These are phyloP conservation scores for Ornithoptera alexandrae DNA, from an alignment of 2,888 invertebrate genomes.

Conservation along the genomic window DNA sequence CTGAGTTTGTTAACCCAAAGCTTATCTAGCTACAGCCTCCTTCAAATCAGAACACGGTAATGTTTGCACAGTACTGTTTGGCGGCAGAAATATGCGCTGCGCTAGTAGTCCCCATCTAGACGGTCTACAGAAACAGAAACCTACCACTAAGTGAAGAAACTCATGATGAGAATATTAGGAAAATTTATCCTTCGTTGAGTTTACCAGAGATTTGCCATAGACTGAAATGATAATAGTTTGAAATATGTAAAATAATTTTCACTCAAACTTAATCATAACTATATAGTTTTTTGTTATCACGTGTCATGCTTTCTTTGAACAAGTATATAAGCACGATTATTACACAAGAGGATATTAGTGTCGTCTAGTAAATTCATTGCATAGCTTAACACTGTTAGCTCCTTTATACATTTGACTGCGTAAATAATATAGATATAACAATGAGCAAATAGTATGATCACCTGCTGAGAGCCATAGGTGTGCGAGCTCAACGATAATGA, in stretches of 20 bases:
- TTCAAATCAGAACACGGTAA: too few species aligned
- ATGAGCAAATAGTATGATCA: constrained; percentile 59
- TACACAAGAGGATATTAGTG: neutral
- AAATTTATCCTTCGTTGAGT: too few species aligned
- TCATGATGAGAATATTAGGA: too few species aligned
- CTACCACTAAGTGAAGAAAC: too few species aligned
- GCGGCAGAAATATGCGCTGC: too few species aligned
- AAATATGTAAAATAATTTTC: neutral
- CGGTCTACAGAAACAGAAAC: too few species aligned
- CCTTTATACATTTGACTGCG: constrained; percentile 42
- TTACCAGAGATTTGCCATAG: too few species aligned
- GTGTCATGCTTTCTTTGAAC: neutral
- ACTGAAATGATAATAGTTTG: neutral
- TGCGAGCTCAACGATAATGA: constrained; percentile 49
- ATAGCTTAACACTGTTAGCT: constrained; percentile 6
- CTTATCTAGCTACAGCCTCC: too few species aligned
- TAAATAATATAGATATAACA: constrained; percentile 60
- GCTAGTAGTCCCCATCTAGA: too few species aligned
- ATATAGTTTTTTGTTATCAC: neutral
- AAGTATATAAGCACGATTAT: neutral
- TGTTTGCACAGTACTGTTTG: too few species aligned
- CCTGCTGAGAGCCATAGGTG: constrained; percentile 74
- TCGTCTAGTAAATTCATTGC: neutral
- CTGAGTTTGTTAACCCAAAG: too few species aligned
- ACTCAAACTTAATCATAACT: neutral